phyloP scores from a whole-genome alignment of 2,888 invertebrate genomes.

The Dinocampus coccinellae region DNA sequence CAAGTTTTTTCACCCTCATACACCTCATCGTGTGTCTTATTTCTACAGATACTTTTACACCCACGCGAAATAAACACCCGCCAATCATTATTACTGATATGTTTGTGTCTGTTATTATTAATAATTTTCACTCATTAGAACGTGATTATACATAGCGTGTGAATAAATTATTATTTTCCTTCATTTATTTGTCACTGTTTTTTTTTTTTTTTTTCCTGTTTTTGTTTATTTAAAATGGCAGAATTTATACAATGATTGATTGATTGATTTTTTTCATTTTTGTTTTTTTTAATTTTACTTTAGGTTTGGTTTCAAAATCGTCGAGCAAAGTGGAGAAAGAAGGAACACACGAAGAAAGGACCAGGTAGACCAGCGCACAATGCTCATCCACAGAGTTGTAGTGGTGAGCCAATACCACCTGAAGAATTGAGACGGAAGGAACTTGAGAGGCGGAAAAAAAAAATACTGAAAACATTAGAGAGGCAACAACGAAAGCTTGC shows the following conservation, averaged over 20 bases:
- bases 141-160: background rate
- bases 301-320: constrained; percentile 99
- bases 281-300: constrained; percentile 49
- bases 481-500: constrained; percentile 92
- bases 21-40: background rate
- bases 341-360: constrained; percentile 98
- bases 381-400: constrained; percentile 97
- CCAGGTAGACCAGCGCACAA: constrained; percentile 98
- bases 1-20: constrained; percentile 17
- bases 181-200: constrained; percentile 1
- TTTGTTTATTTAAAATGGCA: too few species aligned
- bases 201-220: background rate
- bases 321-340: constrained; percentile 98
- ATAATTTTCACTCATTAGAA: background rate
- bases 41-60: constrained; percentile 2
- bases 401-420: constrained; percentile 96
- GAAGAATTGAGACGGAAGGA: constrained; percentile 89
- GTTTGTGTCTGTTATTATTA: background rate
- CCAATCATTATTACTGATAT: background rate
- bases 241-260: background rate
- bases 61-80: constrained; percentile 18
- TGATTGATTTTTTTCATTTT: constrained; percentile 17
- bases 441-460: constrained; percentile 89
- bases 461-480: constrained; percentile 91
- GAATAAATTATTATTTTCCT: background rate